phyloP scores from a whole-genome alignment of 2,888 invertebrate species.

The Listrodromus nycthemerus region DNA sequence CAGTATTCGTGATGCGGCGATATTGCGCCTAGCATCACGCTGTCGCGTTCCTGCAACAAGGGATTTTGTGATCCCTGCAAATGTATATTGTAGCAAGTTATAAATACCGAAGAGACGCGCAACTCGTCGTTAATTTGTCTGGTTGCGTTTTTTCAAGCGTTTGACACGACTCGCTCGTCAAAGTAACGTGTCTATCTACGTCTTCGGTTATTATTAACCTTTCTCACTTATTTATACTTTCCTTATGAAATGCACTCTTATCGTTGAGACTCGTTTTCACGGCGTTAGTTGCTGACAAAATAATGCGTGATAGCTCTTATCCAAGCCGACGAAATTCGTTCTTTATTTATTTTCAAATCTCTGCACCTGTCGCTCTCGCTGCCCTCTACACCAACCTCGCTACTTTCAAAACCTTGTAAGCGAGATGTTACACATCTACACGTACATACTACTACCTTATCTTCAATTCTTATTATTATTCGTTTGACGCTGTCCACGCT shows the following conservation, averaged over 20 bases:
- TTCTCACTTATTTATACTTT: slow-evolving; percentile 11
- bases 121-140: slow-evolving; percentile 18
- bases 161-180: neutral
- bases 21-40: slow-evolving; percentile 93
- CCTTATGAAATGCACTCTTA: neutral
- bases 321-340: slow-evolving; percentile 15
- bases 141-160: slow-evolving; percentile 2
- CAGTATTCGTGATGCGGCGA: slow-evolving; percentile 93
- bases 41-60: slow-evolving; percentile 89
- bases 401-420: slow-evolving; percentile 76
- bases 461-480: neutral
- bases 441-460: slow-evolving; percentile 26
- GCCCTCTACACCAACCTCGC: slow-evolving; percentile 53
- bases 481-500: neutral
- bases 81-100: slow-evolving; percentile 79
- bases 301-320: slow-evolving; percentile 3
- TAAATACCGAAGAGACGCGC: slow-evolving; percentile 38
- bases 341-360: slow-evolving; percentile 22
- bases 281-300: slow-evolving; percentile 37
- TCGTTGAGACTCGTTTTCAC: neutral
- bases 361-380: slow-evolving; percentile 14
- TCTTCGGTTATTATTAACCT: neutral
- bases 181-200: slow-evolving; percentile 7
- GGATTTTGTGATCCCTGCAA: slow-evolving; percentile 83
- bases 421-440: slow-evolving; percentile 20